Evolutionary conservation across 2,797 vertebrate genomes (phyloP).

Genomic region (Parotocinclus haroldoi): DNA sequence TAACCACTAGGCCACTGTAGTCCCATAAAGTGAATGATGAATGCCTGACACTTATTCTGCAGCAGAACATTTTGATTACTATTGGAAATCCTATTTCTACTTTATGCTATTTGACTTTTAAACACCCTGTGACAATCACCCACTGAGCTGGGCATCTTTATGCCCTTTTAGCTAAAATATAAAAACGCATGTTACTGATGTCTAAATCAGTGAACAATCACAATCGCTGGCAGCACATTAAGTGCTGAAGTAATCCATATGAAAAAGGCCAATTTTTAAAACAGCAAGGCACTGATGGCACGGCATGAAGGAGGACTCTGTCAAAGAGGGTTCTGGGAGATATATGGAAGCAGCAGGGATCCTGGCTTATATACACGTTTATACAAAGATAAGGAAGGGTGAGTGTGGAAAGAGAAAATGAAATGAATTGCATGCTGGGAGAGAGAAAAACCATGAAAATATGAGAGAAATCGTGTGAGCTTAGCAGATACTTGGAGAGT

Average conservation of each 20-base stretch:
- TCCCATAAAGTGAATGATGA: too few relatives aligned
- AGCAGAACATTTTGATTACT: neutral
- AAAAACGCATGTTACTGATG: too few relatives aligned
- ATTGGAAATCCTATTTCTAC: neutral
- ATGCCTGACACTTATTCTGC: too few relatives aligned
- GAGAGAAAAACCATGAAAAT: neutral
- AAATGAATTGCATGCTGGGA: conserved; percentile 13
- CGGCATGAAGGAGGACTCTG: conserved; percentile 19
- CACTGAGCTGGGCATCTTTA: neutral
- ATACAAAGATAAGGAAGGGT: conserved; percentile 6
- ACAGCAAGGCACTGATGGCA: conserved; percentile 22
- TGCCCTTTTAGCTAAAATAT: neutral
- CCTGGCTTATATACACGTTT: conserved; percentile 18
- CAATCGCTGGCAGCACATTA: conserved; percentile 5
- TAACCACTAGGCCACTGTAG: too few relatives aligned
- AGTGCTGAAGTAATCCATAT: conserved; percentile 14
- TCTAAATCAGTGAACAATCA: neutral
- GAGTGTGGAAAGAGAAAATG: conserved; percentile 17
- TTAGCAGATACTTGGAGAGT: neutral
- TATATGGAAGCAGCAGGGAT: conserved; percentile 31
- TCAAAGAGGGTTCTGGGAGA: too few relatives aligned
- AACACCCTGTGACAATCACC: neutral
- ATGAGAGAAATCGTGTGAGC: neutral
- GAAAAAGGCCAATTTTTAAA: conserved; percentile 27
- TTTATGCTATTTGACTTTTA: neutral